phyloP scores from a whole-genome alignment of 1,140 invertebrate species.

The Saccostrea cuccullata region DNA sequence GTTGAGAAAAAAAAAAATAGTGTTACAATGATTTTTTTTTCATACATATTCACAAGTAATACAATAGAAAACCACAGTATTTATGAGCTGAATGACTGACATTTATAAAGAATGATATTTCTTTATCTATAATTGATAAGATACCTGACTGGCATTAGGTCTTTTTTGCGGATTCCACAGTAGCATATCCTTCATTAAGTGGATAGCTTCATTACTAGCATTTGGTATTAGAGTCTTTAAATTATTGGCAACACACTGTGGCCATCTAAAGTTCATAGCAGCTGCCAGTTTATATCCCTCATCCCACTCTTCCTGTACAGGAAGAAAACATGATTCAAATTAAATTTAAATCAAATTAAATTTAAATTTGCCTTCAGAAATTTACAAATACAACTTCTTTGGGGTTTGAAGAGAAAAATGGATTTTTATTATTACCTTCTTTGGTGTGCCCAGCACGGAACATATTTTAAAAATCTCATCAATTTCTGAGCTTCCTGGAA shows the following conservation, averaged over 20 bases:
- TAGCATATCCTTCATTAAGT: slow-evolving; percentile 91
- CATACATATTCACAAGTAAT: no score
- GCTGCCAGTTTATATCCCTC: slow-evolving; percentile 95
- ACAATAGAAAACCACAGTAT: no score
- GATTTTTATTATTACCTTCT: slow-evolving; percentile 83
- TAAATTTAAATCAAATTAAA: no score
- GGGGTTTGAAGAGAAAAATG: background rate
- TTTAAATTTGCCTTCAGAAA: no score
- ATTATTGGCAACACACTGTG: slow-evolving; percentile 81
- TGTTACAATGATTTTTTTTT: background rate
- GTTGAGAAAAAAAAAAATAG: slow-evolving; percentile 52
- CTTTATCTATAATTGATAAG: background rate
- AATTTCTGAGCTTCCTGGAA: slow-evolving; percentile 96
- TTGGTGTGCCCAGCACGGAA: slow-evolving; percentile 95
- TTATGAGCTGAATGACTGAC: background rate
- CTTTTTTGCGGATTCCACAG: slow-evolving; percentile 95
- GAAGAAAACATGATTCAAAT: background rate
- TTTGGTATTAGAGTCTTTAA: slow-evolving; percentile 90
- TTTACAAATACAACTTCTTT: no score
- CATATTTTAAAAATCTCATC: slow-evolving; percentile 98
- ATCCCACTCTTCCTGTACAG: slow-evolving; percentile 90
- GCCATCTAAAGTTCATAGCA: slow-evolving; percentile 98
- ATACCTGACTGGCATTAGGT: slow-evolving; percentile 86
- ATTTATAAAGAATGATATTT: background rate
- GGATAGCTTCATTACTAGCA: slow-evolving; percentile 89